Percentiles rank a stretch among this genome's conserved stretches.
Conservation (phyloP, 2,888 invertebrate species). For the Capitulum mitella region DNA sequence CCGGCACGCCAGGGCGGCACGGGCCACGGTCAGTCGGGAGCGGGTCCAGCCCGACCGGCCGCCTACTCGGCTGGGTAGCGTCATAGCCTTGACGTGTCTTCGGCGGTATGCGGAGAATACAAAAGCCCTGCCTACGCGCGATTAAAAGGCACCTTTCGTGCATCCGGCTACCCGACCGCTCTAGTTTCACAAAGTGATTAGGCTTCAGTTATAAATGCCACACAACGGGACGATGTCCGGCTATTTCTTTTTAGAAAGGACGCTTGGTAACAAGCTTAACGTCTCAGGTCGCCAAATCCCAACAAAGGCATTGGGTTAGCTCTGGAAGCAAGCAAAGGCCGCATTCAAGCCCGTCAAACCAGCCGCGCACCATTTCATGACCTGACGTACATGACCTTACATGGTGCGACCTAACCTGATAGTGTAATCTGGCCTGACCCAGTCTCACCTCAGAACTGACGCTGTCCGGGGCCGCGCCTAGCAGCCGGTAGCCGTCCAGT, state of each 20-base stretch:
- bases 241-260: neutral
- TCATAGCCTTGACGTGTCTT: no score
- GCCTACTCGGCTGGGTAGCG: neutral
- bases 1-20: neutral
- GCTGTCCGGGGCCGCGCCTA: neutral
- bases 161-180: no score
- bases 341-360: no score
- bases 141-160: neutral
- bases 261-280: neutral
- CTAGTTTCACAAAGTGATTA: no score
- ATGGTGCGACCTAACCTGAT: neutral
- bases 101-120: no score
- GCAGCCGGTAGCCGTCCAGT: neutral
- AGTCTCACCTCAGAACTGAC: neutral
- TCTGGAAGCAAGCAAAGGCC: no score
- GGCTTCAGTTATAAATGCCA: no score
- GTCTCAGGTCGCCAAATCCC: neutral
- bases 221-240: no score
- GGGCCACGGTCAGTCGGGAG: neutral
- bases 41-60: neutral
- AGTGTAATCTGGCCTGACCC: neutral
- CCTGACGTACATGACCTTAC: neutral
- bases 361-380: neutral
- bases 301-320: no score
- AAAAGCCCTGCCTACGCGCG: neutral